Base-by-base conservation (phyloP, 2,888 invertebrate species). In the Halocaridina rubra region DNA sequence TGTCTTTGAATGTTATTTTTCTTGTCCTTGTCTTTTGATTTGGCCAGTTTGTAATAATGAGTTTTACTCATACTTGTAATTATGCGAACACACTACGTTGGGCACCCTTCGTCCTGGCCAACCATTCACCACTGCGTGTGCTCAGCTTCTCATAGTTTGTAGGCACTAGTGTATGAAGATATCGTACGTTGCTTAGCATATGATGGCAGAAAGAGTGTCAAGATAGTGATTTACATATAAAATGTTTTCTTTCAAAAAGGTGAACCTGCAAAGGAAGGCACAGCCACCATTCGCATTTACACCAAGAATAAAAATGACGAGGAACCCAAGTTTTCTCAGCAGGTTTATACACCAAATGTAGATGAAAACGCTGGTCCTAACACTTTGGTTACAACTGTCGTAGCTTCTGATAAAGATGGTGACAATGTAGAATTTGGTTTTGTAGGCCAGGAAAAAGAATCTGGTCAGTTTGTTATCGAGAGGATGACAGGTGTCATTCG, bases 271-370 rank as follows among this genome's bases (percentile, higher is more conserved):
- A 96, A 96, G 91, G 97, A 96, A 0, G 98, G 98, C 72, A 95
- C 96, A 0, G 98, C 98, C 0, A 98, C 97, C 0, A 98, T 98
- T 19, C 93, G 98, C 84, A 95, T 98, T 82, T 98, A 98, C 90
- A 98, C 98, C n/a, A 97, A 97, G 90, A 98, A 98, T 90, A 98
- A 98, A 91, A 98, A 98, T 91, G 98, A 98, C 90, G 98, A 98
- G 91, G 96, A 97, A 90, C 98, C 98, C 0, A 97, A 97, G 91
- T 98, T 98, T 91, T 97, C 97, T 0, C 98, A 98, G 90, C 97
- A 97, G 92, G 97, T 98, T 2, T 98, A 98, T 91, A 97, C 97
- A 1, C 97, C 98, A 0, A 98, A 97, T 91, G 97, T 98, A 0
- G 97, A 97, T 90, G 98, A 98, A 91, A 97, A 97, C 91, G 97